Evolutionary conservation across 2,113 vertebrate species (phyloP), one percentile per base, ranked within the genome.

Genomic region (Sphyrna mokarran): DNA sequence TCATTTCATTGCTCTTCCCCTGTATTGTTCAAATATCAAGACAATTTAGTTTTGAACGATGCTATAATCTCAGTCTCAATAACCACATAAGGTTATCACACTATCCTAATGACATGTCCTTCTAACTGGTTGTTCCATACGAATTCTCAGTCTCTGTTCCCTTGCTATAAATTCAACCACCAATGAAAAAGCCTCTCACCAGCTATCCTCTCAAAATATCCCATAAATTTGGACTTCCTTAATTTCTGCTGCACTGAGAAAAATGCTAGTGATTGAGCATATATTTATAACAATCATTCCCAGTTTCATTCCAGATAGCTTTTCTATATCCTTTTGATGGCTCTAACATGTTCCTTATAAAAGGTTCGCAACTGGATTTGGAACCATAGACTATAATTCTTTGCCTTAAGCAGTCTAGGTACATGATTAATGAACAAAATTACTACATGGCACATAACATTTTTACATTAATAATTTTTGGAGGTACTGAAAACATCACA

Each of bases 31-130:
- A 93, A 66, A 66, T 37, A 18, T n/a, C 29, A 37, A 66, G n/a
- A 63, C 61, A 66, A 93, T 93, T 93, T 33, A 20, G 68, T 66
- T 93, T 93, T 66, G 16, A 91, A 91, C n/a, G 61, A 91, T 33
- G 14, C 58, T 89, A 54, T 89, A 89, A 58, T 48, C 22, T 48
- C 85, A 89, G 86, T 3, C 23, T 58, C 48, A 89, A 33, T 23
- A 33, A 22, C 80, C 18, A 85, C 37, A 9, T 76, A 85, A 18
- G n/a, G 29, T 63, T 63, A 13, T 33, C 80, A 18, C 83, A 7
- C 26, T 22, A 22, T 18, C n/a, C 37, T 85, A 37, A 43, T 85
- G 7, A 87, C 11, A 10, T 11, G 72, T 76, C 26, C 72, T 72
- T 72, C 14, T 70, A 7, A 72, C 11, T 29, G 6, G 10, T 23